Percentiles rank a stretch among this genome's conserved stretches.
These are phyloP conservation scores for Morphnarchus princeps DNA, from an alignment of 2,113 vertebrate genomes.

Conservation along the genomic window DNA sequence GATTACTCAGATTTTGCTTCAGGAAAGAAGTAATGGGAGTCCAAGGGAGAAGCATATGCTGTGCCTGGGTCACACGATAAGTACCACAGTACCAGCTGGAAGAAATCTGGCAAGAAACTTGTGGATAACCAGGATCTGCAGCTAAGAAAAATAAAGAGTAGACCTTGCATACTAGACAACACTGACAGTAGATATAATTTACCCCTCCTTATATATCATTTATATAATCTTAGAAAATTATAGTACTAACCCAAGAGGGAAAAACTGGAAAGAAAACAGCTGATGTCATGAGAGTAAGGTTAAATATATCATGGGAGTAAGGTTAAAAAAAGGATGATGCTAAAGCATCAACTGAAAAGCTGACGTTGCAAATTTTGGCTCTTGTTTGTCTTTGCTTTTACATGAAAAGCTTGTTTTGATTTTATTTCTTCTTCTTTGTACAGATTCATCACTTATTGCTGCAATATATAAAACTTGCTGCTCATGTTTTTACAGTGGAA, in stretches of 20 bases:
- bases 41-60: conserved; percentile 12
- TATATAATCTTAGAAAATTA: conserved; percentile 12
- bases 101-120: neutral
- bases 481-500: neutral
- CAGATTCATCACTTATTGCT: neutral
- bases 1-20: neutral
- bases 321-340: neutral
- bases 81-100: conserved; percentile 9
- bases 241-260: neutral
- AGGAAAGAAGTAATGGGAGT: neutral
- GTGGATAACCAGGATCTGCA: neutral
- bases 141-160: neutral
- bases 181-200: neutral
- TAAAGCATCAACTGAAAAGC: neutral
- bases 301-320: neutral
- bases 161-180: neutral
- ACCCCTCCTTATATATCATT: neutral
- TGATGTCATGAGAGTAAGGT: neutral
- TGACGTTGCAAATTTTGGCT: neutral
- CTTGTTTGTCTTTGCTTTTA: neutral
- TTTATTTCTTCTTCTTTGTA: neutral
- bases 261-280: neutral
- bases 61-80: neutral
- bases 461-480: neutral
- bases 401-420: neutral